A percentile compares a stretch with the other conserved stretches of the same genome.
These are phyloP conservation scores for Platycnemis pennipes DNA, from an alignment of 2,888 invertebrate species.

Conservation along the genomic window DNA sequence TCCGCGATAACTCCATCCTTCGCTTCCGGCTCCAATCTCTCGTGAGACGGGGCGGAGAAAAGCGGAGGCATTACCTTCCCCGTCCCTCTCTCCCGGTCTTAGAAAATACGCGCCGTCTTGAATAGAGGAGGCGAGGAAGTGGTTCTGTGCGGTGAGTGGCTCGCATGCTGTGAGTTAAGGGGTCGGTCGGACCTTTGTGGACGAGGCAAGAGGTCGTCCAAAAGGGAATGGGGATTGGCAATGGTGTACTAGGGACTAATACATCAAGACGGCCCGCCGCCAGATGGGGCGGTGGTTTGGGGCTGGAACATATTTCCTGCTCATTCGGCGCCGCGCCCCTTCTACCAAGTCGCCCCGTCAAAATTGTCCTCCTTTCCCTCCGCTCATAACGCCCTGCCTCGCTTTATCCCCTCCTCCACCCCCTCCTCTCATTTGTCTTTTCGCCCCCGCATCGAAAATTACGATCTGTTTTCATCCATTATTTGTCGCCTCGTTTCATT, in stretches of 20 bases:
- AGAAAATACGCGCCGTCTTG: no score
- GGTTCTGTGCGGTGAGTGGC: background rate
- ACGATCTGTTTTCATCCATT: background rate
- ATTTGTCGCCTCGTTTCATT: no score
- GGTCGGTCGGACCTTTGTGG: background rate
- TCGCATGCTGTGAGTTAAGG: background rate
- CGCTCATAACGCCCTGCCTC: background rate
- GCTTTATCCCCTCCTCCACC: background rate
- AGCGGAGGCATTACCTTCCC: background rate
- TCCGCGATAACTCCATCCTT: constrained; percentile 44
- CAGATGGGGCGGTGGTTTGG: background rate
- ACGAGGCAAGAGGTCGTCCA: background rate
- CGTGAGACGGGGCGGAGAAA: background rate
- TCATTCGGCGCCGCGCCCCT: background rate
- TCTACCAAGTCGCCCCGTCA: background rate
- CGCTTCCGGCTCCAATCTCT: background rate
- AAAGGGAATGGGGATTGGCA: background rate
- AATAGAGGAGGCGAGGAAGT: background rate
- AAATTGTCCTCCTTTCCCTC: background rate
- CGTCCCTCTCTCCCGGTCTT: background rate
- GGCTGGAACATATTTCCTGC: background rate
- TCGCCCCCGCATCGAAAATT: background rate
- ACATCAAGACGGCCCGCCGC: background rate
- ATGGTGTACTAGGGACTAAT: background rate
- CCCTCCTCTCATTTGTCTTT: background rate